These are phyloP conservation scores for Trypoxylon attenuatum DNA, from an alignment of 2,888 invertebrate genomes.

Conservation along the genomic window DNA sequence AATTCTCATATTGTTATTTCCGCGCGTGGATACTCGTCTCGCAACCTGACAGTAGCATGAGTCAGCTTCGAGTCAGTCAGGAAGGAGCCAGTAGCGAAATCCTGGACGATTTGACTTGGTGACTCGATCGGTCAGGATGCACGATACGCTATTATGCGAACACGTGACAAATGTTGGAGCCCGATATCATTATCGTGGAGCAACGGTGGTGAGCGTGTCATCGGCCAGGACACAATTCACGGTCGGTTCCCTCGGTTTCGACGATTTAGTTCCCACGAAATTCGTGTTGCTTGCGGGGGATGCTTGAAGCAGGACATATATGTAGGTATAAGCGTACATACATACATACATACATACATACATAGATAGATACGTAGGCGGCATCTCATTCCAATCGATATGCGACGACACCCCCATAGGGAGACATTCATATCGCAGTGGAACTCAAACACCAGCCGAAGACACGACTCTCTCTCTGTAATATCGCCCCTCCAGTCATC, in stretches of 20 bases:
- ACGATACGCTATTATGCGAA: constrained; percentile 49
- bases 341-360: background rate
- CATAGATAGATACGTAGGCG: background rate
- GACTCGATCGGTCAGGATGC: too few relatives aligned
- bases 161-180: constrained; percentile 50
- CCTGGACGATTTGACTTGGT: too few relatives aligned
- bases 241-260: background rate
- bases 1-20: too few relatives aligned
- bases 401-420: constrained; percentile 61
- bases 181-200: constrained; percentile 47
- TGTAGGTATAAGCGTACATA: constrained; percentile 9
- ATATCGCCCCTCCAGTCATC: constrained; percentile 32
- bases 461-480: constrained; percentile 32
- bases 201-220: background rate
- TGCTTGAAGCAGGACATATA: background rate
- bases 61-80: too few relatives aligned
- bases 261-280: background rate
- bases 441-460: constrained; percentile 55
- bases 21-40: too few relatives aligned
- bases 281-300: background rate
- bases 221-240: constrained; percentile 3
- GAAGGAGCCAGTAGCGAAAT: too few relatives aligned
- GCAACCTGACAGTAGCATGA: too few relatives aligned
- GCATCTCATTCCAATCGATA: constrained; percentile 64
- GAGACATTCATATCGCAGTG: constrained; percentile 61